phyloP scores from a whole-genome alignment of 1,140 invertebrate genomes.

The Diorhabda sublineata region DNA sequence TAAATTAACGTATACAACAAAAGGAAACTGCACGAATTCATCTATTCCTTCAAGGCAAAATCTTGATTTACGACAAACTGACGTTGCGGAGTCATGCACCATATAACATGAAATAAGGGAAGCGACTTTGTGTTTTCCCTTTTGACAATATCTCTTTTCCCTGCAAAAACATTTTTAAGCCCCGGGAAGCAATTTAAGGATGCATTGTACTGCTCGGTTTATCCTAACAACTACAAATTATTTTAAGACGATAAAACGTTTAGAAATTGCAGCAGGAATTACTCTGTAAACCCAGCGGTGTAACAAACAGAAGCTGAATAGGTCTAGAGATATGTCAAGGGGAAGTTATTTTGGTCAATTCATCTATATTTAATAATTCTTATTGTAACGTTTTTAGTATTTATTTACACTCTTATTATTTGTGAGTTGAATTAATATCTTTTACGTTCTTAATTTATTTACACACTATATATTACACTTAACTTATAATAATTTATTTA shows the following conservation, averaged over 20 bases:
- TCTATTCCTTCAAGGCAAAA: slow-evolving; percentile 17
- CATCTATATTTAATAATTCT: not conserved
- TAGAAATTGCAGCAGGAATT: not conserved
- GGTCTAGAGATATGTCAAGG: not conserved
- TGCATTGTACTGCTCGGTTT: not conserved
- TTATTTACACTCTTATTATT: no score
- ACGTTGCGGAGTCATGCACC: slow-evolving; percentile 29
- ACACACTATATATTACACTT: no score
- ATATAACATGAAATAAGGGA: slow-evolving; percentile 32
- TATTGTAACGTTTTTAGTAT: not conserved
- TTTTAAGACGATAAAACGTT: not conserved
- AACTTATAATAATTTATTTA: no score
- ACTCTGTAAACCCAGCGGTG: not conserved
- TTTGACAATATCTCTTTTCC: not conserved
- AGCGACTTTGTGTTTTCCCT: slow-evolving; percentile 9
- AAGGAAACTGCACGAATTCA: not conserved
- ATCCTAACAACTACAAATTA: not conserved
- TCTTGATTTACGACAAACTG: slow-evolving; percentile 25
- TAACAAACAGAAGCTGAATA: not conserved
- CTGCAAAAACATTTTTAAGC: not conserved
- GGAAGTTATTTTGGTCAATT: not conserved
- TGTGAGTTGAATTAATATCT: no score
- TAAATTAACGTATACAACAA: not conserved
- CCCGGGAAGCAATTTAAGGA: not conserved
- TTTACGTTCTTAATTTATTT: no score